Conservation (phyloP, 2,888 invertebrate species). For the Laothoe populi region DNA sequence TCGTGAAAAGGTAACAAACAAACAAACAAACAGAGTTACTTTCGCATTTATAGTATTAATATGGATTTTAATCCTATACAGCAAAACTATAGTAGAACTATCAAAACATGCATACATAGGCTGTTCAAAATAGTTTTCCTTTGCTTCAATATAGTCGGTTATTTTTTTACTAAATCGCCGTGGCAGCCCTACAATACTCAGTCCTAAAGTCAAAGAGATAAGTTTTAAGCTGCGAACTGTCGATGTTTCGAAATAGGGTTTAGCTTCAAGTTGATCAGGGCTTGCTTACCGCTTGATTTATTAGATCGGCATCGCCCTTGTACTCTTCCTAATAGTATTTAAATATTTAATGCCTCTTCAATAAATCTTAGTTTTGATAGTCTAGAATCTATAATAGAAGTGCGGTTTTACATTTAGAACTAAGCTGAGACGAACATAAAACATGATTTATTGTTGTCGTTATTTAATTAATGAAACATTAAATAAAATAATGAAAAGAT, state of each 20-base stretch:
- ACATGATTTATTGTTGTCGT: too few species aligned
- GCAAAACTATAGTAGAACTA: too few species aligned
- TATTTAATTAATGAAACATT: too few species aligned
- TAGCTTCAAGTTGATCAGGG: conserved; percentile 39
- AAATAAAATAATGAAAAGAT: too few species aligned
- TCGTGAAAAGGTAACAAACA: too few species aligned
- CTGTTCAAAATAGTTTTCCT: too few species aligned
- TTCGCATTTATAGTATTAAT: too few species aligned
- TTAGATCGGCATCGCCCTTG: conserved; percentile 34
- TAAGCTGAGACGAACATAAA: too few species aligned
- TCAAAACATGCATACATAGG: too few species aligned
- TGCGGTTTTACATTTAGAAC: neutral
- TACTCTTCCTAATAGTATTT: conserved; percentile 20
- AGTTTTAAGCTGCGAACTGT: conserved; percentile 46
- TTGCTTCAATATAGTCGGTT: too few species aligned
- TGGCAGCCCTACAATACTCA: conserved; percentile 34
- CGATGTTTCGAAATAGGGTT: conserved; percentile 44
- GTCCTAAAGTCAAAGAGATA: conserved; percentile 42
- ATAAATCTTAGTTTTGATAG: conserved; percentile 27
- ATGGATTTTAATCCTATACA: too few species aligned
- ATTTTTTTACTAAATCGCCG: neutral
- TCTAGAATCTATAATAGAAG: neutral
- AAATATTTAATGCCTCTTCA: conserved; percentile 17
- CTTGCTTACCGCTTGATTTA: conserved; percentile 45
- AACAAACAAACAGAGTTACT: too few species aligned